Percentiles rank a stretch among this genome's conserved stretches.
Conservation (phyloP, 2,888 invertebrate genomes). For the Spodoptera exigua region DNA sequence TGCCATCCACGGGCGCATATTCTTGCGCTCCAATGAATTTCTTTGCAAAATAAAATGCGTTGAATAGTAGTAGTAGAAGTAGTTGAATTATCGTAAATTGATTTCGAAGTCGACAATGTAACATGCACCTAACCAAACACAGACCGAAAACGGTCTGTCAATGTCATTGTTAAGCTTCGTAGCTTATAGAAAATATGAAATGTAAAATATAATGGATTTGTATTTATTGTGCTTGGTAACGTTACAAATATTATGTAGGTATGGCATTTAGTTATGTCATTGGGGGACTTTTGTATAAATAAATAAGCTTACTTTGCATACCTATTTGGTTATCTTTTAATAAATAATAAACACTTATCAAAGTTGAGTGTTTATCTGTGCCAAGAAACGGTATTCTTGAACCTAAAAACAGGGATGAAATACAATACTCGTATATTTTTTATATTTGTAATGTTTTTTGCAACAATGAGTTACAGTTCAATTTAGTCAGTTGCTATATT, state of each 20-base stretch:
- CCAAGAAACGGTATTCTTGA: too few relatives aligned
- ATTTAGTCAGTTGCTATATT: too few relatives aligned
- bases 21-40: constrained; percentile 76
- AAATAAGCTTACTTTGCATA: constrained; percentile 52
- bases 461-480: too few relatives aligned
- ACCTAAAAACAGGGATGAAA: too few relatives aligned
- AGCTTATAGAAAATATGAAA: constrained; percentile 66
- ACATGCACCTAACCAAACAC: constrained; percentile 91
- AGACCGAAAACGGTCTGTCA: constrained; percentile 89
- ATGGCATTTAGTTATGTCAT: constrained; percentile 62
- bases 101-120: constrained; percentile 83
- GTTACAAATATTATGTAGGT: constrained; percentile 82
- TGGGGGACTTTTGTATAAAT: constrained; percentile 59
- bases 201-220: constrained; percentile 74
- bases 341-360: constrained; percentile 21
- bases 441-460: too few relatives aligned
- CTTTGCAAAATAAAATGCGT: constrained; percentile 82
- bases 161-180: constrained; percentile 79
- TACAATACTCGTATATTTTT: too few relatives aligned
- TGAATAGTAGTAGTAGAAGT: too few relatives aligned
- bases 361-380: too few relatives aligned
- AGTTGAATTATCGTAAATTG: constrained; percentile 89
- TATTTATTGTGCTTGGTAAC: constrained; percentile 77
- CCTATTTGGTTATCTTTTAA: constrained; percentile 19
- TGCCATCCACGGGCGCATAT: constrained; percentile 71